Percentiles rank a stretch among this genome's conserved stretches.
Evolutionary conservation across 2,888 invertebrate genomes (phyloP).

Genomic region (Dryobota labecula): DNA sequence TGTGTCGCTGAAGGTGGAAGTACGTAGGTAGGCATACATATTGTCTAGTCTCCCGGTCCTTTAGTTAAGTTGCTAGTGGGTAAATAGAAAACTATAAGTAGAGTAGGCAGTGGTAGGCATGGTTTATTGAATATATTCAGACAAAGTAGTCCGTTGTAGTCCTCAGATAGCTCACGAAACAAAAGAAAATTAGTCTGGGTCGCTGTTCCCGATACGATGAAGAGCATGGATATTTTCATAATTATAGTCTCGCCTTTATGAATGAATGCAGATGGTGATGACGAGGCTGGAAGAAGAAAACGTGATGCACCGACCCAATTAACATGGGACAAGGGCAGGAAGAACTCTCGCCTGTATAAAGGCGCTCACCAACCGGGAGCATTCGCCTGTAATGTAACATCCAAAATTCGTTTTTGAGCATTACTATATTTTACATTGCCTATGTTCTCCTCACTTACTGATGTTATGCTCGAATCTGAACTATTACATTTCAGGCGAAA

Average conservation of each 20-base stretch:
- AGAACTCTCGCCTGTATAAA: not conserved
- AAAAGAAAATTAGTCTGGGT: not conserved
- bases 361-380: not conserved
- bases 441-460: not conserved
- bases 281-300: no score
- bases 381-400: not conserved
- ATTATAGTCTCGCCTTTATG: not conserved
- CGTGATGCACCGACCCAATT: no score
- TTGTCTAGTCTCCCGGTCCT: not conserved
- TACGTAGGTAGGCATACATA: not conserved
- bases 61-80: not conserved
- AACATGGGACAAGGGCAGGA: no score
- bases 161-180: not conserved
- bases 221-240: not conserved
- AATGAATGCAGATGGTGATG: no score
- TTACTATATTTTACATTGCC: not conserved
- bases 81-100: not conserved
- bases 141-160: no score
- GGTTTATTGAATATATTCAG: not conserved
- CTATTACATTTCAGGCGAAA: not conserved
- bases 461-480: not conserved
- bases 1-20: not conserved
- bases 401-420: not conserved
- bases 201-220: not conserved
- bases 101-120: not conserved